Percentiles rank a stretch among this genome's conserved stretches.
Evolutionary conservation across 2,888 invertebrate species (phyloP).

Genomic region (Epiblema foenella): DNA sequence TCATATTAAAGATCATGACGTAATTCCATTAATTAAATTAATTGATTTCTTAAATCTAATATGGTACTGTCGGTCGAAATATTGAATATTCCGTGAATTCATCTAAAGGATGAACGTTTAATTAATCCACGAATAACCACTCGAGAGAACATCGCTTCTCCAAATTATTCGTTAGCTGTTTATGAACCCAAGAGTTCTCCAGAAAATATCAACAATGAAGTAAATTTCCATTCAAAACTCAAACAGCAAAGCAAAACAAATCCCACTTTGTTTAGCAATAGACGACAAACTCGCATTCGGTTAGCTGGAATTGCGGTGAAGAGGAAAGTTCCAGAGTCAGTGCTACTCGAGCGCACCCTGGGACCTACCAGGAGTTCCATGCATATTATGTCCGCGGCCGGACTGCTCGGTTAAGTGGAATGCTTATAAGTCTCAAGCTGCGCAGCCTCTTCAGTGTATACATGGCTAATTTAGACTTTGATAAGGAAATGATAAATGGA

Average conservation of each 20-base stretch:
- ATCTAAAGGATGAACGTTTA: conserved; percentile 13
- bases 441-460: neutral
- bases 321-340: conserved; percentile 47
- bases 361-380: conserved; percentile 44
- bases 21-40: neutral
- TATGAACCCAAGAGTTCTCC: neutral
- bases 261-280: conserved; percentile 47
- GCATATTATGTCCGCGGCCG: conserved; percentile 47
- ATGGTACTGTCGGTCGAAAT: conserved; percentile 3
- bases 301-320: conserved; percentile 41
- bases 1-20: neutral
- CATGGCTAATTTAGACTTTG: conserved; percentile 3
- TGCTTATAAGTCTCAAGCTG: conserved; percentile 23
- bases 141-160: conserved; percentile 9
- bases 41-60: neutral
- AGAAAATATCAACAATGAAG: conserved; percentile 31
- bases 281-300: conserved; percentile 38
- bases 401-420: conserved; percentile 34
- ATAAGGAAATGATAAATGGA: conserved; percentile 11
- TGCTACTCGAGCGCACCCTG: conserved; percentile 15
- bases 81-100: conserved; percentile 5
- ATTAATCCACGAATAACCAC: conserved; percentile 22
- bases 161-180: conserved; percentile 26
- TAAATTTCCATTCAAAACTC: conserved; percentile 35
- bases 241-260: conserved; percentile 42